Evolutionary conservation across 2,797 vertebrate species (phyloP).

Genomic region (Acipenser ruthenus): DNA sequence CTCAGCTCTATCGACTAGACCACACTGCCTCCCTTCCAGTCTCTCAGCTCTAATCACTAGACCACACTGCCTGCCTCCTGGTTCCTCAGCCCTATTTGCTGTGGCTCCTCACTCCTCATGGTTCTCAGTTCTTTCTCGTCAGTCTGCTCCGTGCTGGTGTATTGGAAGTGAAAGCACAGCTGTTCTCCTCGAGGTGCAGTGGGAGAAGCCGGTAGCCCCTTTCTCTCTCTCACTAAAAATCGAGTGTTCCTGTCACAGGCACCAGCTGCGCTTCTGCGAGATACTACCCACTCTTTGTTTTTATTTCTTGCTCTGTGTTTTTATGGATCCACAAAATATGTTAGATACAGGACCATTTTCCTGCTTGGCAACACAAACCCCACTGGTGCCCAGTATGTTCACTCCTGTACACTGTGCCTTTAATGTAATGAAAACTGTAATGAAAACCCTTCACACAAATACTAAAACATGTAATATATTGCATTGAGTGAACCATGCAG

Average conservation of each 20-base stretch:
- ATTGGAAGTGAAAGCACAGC: constrained; percentile 47
- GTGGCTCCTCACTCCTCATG: neutral
- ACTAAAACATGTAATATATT: too few species aligned
- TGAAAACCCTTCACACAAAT: too few species aligned
- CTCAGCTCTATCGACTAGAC: neutral
- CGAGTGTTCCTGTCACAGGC: constrained; percentile 59
- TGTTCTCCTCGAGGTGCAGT: constrained; percentile 48
- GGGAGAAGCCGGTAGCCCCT: constrained; percentile 44
- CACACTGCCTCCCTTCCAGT: neutral
- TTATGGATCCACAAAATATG: neutral
- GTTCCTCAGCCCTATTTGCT: neutral
- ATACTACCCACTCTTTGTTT: constrained; percentile 26
- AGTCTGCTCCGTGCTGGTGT: neutral
- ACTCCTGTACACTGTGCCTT: too few species aligned
- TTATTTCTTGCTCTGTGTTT: constrained; percentile 20
- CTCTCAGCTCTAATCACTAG: neutral
- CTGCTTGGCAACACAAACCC: too few species aligned
- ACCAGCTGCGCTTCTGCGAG: constrained; percentile 60
- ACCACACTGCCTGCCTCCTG: neutral
- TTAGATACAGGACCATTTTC: too few species aligned
- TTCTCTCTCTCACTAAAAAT: constrained; percentile 41
- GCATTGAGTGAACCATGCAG: too few species aligned
- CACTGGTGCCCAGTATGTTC: too few species aligned
- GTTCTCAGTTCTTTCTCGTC: neutral
- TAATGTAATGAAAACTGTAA: too few species aligned